Evolutionary conservation across 2,113 vertebrate genomes (phyloP).

Genomic region (Argyrosomus japonicus): DNA sequence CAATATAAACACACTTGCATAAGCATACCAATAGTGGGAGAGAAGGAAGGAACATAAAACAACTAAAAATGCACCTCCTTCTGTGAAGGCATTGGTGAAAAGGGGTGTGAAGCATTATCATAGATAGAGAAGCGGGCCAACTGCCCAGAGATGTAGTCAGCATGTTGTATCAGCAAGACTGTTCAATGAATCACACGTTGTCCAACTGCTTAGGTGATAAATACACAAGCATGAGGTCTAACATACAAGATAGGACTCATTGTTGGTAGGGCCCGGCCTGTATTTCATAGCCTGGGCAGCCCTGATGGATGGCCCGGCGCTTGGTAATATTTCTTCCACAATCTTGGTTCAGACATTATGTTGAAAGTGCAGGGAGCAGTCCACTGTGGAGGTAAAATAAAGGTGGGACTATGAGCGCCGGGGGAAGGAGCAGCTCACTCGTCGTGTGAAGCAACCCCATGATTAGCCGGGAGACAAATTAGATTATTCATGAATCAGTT

Average conservation of each 20-base stretch:
- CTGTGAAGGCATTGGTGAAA: slow-evolving; percentile 26
- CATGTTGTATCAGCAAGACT: slow-evolving; percentile 77
- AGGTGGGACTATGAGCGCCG: slow-evolving; percentile 13
- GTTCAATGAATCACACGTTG: slow-evolving; percentile 82
- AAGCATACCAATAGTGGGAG: slow-evolving; percentile 26
- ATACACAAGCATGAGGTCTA: slow-evolving; percentile 81
- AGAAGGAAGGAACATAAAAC: not conserved
- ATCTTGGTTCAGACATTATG: slow-evolving; percentile 73
- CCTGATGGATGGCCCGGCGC: slow-evolving; percentile 76
- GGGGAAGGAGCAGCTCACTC: not conserved
- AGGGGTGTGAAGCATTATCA: slow-evolving; percentile 40
- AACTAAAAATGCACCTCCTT: slow-evolving; percentile 26
- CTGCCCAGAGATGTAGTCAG: slow-evolving; percentile 76
- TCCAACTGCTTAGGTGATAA: slow-evolving; percentile 82
- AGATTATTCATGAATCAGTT: slow-evolving; percentile 56
- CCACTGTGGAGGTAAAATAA: slow-evolving; percentile 60
- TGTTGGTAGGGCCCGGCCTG: slow-evolving; percentile 76
- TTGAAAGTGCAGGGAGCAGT: slow-evolving; percentile 62
- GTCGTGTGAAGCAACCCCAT: not conserved
- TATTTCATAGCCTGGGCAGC: slow-evolving; percentile 78
- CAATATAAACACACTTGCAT: slow-evolving; percentile 42
- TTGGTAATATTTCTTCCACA: slow-evolving; percentile 81
- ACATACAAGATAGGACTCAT: slow-evolving; percentile 83
- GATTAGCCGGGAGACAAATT: slow-evolving; percentile 47
- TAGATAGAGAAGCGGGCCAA: slow-evolving; percentile 50